Evolutionary conservation across 2,797 vertebrate genomes (phyloP).

Genomic region (Epinephelus coioides): DNA sequence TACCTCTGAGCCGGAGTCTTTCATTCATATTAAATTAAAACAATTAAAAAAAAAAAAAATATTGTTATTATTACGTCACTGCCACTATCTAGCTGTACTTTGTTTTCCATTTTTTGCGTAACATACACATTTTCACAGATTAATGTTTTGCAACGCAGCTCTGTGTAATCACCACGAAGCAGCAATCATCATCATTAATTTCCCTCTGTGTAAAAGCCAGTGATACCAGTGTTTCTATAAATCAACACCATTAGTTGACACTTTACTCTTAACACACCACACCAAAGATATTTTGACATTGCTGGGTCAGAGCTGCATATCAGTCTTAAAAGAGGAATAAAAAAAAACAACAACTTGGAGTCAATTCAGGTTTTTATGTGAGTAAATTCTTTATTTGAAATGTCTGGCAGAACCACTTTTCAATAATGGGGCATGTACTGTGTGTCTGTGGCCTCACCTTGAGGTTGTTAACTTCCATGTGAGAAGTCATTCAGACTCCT

Average conservation of each 20-base stretch:
- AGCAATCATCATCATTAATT: no score
- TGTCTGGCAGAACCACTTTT: background rate
- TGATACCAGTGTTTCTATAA: no score
- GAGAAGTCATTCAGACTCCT: slow-evolving; percentile 30
- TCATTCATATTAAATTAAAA: no score
- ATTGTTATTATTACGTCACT: background rate
- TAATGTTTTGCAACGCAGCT: no score
- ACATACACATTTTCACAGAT: no score
- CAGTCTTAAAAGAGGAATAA: background rate
- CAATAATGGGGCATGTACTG: background rate
- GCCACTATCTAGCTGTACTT: background rate
- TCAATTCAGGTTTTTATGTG: background rate
- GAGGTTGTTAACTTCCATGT: slow-evolving; percentile 19
- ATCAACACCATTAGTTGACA: no score
- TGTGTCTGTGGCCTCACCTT: background rate
- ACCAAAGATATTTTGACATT: background rate
- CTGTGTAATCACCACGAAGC: no score
- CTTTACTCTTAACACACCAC: background rate
- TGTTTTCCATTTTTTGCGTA: background rate
- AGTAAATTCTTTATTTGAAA: background rate
- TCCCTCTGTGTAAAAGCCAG: no score
- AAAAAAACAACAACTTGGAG: background rate
- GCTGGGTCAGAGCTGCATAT: background rate
- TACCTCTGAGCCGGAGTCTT: no score
- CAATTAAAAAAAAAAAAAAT: no score